Conservation (phyloP, 2,113 vertebrate species). For the Cyphomyrus discorhynchus region DNA sequence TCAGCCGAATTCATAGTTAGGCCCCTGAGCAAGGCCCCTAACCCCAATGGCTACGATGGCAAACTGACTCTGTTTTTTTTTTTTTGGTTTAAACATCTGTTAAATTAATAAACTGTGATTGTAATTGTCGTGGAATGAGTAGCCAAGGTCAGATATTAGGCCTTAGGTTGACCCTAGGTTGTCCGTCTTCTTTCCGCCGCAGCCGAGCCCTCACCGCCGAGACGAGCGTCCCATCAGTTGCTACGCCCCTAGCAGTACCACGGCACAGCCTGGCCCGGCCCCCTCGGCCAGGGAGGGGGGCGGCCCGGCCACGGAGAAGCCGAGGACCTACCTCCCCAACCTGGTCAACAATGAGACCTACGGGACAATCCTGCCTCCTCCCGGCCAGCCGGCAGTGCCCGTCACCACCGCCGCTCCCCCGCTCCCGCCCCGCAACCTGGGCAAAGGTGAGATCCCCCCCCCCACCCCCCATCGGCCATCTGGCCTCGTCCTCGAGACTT, state of each 20-base stretch:
- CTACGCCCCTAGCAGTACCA: constrained; percentile 75
- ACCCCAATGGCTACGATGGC: neutral
- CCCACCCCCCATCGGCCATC: neutral
- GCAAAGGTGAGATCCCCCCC: constrained; percentile 3
- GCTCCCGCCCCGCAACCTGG: constrained; percentile 78
- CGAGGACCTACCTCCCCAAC: constrained; percentile 75
- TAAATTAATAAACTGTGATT: neutral
- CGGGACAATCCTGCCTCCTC: constrained; percentile 68
- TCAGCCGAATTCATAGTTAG: neutral
- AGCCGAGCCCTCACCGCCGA: constrained; percentile 91
- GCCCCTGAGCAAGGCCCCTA: neutral
- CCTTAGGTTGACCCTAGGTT: neutral
- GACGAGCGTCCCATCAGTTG: constrained; percentile 95
- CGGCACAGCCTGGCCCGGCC: constrained; percentile 61
- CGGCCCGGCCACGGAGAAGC: constrained; percentile 78
- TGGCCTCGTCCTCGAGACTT: neutral
- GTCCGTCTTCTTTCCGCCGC: constrained; percentile 28
- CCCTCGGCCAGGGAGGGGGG: constrained; percentile 63
- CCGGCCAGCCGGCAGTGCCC: constrained; percentile 41
- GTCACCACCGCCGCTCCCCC: constrained; percentile 76
- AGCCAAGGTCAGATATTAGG: neutral
- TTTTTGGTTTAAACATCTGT: neutral
- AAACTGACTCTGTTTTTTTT: neutral
- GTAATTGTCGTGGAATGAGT: neutral
- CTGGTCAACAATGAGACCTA: constrained; percentile 95